These are phyloP conservation scores for Minunthozetes semirufus DNA, from an alignment of 2,888 invertebrate species.

Conservation along the genomic window DNA sequence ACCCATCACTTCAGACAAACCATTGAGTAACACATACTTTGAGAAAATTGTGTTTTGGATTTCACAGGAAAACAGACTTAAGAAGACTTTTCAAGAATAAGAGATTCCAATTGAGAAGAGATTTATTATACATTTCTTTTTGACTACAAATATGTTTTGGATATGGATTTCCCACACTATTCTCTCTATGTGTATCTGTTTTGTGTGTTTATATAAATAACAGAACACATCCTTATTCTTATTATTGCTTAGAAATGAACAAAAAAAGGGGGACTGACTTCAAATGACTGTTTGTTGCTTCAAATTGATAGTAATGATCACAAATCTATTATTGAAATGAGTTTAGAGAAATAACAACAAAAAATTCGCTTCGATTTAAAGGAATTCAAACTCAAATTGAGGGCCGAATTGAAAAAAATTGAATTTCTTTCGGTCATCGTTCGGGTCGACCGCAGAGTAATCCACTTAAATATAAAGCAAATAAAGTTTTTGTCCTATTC, in stretches of 20 bases:
- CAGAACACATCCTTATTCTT: not conserved
- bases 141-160: not conserved
- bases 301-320: no score
- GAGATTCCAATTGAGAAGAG: not conserved
- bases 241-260: not conserved
- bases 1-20: no score
- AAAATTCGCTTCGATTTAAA: no score
- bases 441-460: not conserved
- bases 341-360: no score
- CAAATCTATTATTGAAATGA: no score
- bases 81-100: not conserved
- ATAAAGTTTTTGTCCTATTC: not conserved
- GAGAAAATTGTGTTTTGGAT: no score
- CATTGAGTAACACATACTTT: no score
- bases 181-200: not conserved
- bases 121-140: not conserved
- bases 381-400: no score
- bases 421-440: not conserved
- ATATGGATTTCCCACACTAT: not conserved
- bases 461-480: not conserved
- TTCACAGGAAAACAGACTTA: not conserved
- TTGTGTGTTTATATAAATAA: not conserved
- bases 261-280: no score
- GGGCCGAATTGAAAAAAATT: no score
- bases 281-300: no score